phyloP scores from a whole-genome alignment of 2,113 vertebrate genomes.

The Amblyornis subalaris region DNA sequence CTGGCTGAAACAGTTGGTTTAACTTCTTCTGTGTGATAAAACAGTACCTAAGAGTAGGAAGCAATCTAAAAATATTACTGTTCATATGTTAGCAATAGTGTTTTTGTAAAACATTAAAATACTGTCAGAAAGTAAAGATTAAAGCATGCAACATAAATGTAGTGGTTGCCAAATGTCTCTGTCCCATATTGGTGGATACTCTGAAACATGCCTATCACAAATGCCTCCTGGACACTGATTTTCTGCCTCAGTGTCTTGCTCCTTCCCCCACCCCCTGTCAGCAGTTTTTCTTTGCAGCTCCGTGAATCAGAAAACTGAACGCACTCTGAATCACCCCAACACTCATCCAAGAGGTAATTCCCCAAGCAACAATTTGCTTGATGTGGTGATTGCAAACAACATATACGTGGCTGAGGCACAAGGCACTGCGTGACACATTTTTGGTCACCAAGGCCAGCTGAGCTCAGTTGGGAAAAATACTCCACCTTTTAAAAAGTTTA shows the following conservation, averaged over 20 bases:
- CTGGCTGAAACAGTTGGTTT: slow-evolving; percentile 34
- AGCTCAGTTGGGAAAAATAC: neutral
- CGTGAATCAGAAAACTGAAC: slow-evolving; percentile 2
- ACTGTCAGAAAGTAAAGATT: neutral
- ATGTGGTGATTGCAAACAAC: slow-evolving; percentile 7
- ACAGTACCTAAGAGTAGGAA: neutral
- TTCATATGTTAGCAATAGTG: neutral
- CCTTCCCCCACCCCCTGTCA: neutral
- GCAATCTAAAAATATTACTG: slow-evolving; percentile 3
- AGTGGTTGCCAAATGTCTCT: neutral
- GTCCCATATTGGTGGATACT: neutral
- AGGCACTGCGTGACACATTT: neutral
- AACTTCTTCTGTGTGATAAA: neutral
- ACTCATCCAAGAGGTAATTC: slow-evolving; percentile 54
- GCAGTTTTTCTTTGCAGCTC: neutral
- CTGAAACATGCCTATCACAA: neutral
- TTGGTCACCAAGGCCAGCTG: neutral
- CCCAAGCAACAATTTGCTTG: slow-evolving; percentile 18
- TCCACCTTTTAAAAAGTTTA: neutral
- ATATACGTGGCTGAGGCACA: neutral
- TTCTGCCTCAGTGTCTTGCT: neutral
- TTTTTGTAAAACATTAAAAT: slow-evolving; percentile 31
- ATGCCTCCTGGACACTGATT: neutral
- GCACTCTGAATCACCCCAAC: slow-evolving; percentile 44
- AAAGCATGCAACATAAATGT: neutral